Evolutionary conservation across 2,113 vertebrate genomes (phyloP).

Genomic region (Canis aureus): DNA sequence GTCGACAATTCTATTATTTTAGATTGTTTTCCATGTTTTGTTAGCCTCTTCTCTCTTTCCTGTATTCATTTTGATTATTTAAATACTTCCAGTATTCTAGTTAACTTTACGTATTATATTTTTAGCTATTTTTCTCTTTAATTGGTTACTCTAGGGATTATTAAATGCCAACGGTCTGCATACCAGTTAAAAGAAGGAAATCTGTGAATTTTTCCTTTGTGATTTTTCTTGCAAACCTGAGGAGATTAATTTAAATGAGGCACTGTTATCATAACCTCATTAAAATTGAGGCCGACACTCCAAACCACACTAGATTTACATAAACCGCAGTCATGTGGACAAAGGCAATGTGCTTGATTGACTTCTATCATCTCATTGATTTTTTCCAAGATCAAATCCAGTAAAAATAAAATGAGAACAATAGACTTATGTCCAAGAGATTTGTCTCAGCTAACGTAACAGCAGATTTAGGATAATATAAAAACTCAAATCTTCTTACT

Average conservation of each 20-base stretch:
- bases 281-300: background rate
- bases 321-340: background rate
- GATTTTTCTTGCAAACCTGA: slow-evolving; percentile 20
- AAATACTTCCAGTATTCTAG: background rate
- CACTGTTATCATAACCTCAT: background rate
- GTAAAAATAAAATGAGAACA: background rate
- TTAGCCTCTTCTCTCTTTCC: background rate
- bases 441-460: background rate
- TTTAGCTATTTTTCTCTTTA: background rate
- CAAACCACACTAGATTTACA: background rate
- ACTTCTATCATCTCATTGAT: background rate
- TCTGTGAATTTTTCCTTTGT: background rate
- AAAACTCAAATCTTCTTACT: background rate
- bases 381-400: slow-evolving; percentile 14
- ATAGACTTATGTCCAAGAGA: background rate
- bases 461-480: background rate
- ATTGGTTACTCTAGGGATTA: background rate
- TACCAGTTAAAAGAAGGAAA: background rate
- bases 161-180: background rate
- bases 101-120: background rate
- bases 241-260: slow-evolving; percentile 4
- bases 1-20: background rate
- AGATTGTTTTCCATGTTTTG: background rate
- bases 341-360: background rate
- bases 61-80: background rate